Percentiles rank a stretch among this genome's conserved stretches.
phyloP scores from a whole-genome alignment of 2,888 invertebrate genomes.

The Eristalinus aeneus region DNA sequence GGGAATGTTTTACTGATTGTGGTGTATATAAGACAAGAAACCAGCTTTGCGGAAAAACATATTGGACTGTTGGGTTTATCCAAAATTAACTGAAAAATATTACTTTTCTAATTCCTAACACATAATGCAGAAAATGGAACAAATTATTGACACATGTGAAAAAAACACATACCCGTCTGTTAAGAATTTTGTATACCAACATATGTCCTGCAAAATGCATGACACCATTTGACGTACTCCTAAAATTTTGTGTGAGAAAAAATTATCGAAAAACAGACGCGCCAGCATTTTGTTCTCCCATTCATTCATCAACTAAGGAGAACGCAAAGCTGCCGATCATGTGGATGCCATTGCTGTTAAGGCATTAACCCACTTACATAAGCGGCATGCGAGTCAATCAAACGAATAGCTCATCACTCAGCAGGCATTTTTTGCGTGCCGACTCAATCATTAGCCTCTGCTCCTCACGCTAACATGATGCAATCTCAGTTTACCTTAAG shows the following conservation, averaged over 20 bases:
- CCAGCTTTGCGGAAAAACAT: too few relatives aligned
- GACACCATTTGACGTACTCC: neutral
- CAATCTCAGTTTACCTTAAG: neutral
- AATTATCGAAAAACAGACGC: neutral
- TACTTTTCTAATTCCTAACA: too few relatives aligned
- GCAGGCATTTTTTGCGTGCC: neutral
- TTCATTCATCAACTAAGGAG: neutral
- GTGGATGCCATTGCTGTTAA: neutral
- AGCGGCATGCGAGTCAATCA: conserved; percentile 13
- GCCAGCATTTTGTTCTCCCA: neutral
- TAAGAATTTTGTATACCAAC: neutral
- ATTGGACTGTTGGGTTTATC: too few relatives aligned
- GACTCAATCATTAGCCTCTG: neutral
- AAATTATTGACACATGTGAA: too few relatives aligned
- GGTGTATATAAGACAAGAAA: too few relatives aligned
- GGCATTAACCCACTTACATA: conserved; percentile 3
- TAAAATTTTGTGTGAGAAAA: neutral
- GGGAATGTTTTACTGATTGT: too few relatives aligned
- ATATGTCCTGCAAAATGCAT: neutral
- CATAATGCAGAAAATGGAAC: too few relatives aligned
- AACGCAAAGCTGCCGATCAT: neutral
- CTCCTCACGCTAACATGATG: neutral
- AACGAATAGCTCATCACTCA: conserved; percentile 9
- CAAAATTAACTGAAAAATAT: too few relatives aligned
- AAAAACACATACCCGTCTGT: neutral